Evolutionary conservation across 1,140 invertebrate species (phyloP), one percentile per base, ranked within the genome.

Genomic region (Lanistes nyassanus): DNA sequence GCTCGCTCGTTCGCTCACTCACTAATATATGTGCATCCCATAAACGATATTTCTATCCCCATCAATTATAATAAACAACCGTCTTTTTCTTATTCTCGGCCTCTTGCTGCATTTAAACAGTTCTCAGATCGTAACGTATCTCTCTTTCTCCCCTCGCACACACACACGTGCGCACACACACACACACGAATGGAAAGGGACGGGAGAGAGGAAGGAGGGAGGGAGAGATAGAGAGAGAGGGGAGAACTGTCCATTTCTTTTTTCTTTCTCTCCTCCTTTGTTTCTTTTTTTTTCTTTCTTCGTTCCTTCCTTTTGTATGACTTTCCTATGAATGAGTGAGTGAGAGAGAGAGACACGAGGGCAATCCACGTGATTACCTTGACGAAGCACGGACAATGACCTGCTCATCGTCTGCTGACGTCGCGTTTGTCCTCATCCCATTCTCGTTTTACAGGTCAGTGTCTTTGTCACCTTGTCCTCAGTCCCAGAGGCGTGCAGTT

Each of bases 341-440:
- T 31, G 6, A 60, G 58, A 23, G 31, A 60, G 7, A 21, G 31
- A 29, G 37, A 42, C 42, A 51, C 16, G 23, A 39, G 36, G n/a
- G n/a, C n/a, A n/a, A n/a, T n/a, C n/a, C n/a, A n/a, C n/a, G n/a
- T 19, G 39, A 29, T 34, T 69, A 69, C 67, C 67, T 69, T 69
- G 67, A 26, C 67, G 67, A 34, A 42, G 31, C 37, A 69, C 23
- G n/a, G 67, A 51, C 67, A 69, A 31, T 11, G 67, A 51, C 47
- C 31, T 69, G 47, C 51, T 39, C 67, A 69, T 69, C 37, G 67
- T 67, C 19, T 21, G 67, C 39, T 66, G 29, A 7, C n/a, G 1
- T 23, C 67, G 51, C n/a, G n/a, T n/a, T n/a, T n/a, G 23, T 2
- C 39, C 26, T 69, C 67, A 69, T n/a, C 67, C 42, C 67, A 53